Conservation (phyloP, 1,140 invertebrate genomes). For the Drosophila quadrilineata region DNA sequence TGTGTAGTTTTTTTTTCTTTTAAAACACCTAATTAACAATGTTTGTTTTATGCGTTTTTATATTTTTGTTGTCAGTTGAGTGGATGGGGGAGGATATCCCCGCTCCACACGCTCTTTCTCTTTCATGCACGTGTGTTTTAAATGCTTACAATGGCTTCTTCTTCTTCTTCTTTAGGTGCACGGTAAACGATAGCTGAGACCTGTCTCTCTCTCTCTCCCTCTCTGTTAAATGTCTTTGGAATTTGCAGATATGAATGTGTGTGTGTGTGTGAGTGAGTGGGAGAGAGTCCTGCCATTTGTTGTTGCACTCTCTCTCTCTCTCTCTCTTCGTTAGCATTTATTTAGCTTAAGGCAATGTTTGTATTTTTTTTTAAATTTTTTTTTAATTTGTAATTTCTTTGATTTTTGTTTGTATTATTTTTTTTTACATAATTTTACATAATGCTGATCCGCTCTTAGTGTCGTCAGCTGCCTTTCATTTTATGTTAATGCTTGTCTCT, state of each 20-base stretch:
- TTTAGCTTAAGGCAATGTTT: neutral
- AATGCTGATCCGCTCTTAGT: neutral
- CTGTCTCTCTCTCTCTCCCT: too few species aligned
- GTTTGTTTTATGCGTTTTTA: conserved; percentile 29
- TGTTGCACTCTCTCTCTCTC: too few species aligned
- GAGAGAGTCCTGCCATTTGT: neutral
- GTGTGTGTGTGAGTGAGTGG: neutral
- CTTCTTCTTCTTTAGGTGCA: too few species aligned
- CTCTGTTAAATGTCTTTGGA: too few species aligned
- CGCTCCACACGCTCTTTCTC: too few species aligned
- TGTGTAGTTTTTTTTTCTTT: conserved; percentile 19
- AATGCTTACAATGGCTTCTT: conserved; percentile 17
- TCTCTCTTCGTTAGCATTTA: neutral
- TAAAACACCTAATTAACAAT: too few species aligned
- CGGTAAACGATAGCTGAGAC: too few species aligned
- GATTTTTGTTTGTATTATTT: neutral
- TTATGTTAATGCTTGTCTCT: neutral
- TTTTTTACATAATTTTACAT: conserved; percentile 11
- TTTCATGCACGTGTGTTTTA: too few species aligned
- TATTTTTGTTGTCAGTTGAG: neutral
- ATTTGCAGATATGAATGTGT: neutral
- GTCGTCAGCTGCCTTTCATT: neutral
- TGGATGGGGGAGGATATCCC: too few species aligned
- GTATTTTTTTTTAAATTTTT: conserved; percentile 9
- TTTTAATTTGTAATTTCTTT: conserved; percentile 1